Conservation (phyloP, 2,888 invertebrate species). For the Tenthredo distinguenda region DNA sequence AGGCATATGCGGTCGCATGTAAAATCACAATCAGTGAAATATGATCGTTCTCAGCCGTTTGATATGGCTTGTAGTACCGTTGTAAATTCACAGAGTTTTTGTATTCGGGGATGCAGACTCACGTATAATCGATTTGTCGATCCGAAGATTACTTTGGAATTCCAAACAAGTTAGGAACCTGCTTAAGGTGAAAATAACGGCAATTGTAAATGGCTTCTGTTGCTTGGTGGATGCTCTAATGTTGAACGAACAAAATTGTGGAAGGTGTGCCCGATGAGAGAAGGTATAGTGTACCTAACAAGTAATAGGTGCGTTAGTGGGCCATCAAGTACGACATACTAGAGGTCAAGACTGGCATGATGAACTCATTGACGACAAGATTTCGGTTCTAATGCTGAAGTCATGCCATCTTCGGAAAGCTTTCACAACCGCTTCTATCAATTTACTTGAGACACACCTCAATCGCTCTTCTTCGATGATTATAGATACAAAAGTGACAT, state of each 20-base stretch:
- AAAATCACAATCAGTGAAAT: background rate
- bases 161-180: background rate
- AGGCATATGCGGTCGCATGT: background rate
- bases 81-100: background rate
- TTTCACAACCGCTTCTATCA: slow-evolving; percentile 44
- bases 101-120: slow-evolving; percentile 33
- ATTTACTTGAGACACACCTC: slow-evolving; percentile 21
- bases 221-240: background rate
- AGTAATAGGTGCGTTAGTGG: slow-evolving; percentile 32
- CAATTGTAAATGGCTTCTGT: background rate
- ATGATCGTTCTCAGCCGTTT: background rate
- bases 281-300: background rate
- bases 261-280: slow-evolving; percentile 25
- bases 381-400: slow-evolving; percentile 13
- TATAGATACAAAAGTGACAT: slow-evolving; percentile 12
- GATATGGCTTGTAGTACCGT: background rate
- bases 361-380: slow-evolving; percentile 26
- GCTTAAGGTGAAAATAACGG: slow-evolving; percentile 33
- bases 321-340: slow-evolving; percentile 21
- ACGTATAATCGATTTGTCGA: slow-evolving; percentile 28
- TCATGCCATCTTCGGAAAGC: slow-evolving; percentile 26
- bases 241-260: background rate
- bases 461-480: slow-evolving; percentile 15
- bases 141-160: slow-evolving; percentile 6
- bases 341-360: slow-evolving; percentile 18